These are phyloP conservation scores for Melanotaenia duboulayi DNA, from an alignment of 2,113 vertebrate genomes.

Conservation along the genomic window DNA sequence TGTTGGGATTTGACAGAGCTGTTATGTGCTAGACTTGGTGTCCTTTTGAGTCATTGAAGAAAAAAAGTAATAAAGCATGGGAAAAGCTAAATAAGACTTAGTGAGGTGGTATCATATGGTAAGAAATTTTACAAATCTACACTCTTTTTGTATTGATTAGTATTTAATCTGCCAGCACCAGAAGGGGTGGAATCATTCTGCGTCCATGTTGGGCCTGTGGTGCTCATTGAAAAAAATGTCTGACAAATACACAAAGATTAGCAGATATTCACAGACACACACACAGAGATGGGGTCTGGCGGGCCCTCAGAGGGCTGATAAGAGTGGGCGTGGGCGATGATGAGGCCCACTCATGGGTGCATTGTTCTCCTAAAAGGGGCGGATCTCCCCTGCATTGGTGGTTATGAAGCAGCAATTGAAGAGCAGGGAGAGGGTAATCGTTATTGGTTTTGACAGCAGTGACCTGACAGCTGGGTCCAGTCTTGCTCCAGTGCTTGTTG, in stretches of 20 bases:
- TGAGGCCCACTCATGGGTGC: slow-evolving; percentile 79
- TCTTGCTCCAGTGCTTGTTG: slow-evolving; percentile 83
- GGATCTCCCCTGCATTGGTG: slow-evolving; percentile 70
- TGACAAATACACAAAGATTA: slow-evolving; percentile 79
- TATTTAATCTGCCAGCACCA: slow-evolving; percentile 75
- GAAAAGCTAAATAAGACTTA: slow-evolving; percentile 19
- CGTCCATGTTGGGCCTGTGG: slow-evolving; percentile 52
- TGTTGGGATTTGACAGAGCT: slow-evolving; percentile 17
- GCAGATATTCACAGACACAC: slow-evolving; percentile 64
- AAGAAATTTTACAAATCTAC: slow-evolving; percentile 51
- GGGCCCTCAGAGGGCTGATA: slow-evolving; percentile 75
- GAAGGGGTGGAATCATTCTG: slow-evolving; percentile 73
- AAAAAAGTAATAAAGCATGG: neutral
- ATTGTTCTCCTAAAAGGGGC: slow-evolving; percentile 82
- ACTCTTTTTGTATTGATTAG: slow-evolving; percentile 73
- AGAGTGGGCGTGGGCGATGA: slow-evolving; percentile 81
- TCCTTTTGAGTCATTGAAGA: slow-evolving; percentile 31
- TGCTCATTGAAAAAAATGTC: slow-evolving; percentile 64
- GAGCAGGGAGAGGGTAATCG: slow-evolving; percentile 81
- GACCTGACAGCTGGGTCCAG: slow-evolving; percentile 86
- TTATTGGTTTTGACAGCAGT: slow-evolving; percentile 84
- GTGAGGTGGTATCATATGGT: slow-evolving; percentile 24
- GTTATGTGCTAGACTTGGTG: slow-evolving; percentile 38
- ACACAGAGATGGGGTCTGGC: slow-evolving; percentile 56
- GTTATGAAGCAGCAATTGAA: slow-evolving; percentile 82